A percentile compares a stretch with the other conserved stretches of the same genome.
Evolutionary conservation across 2,888 invertebrate genomes (phyloP).

Genomic region (Caenorhabditis sp.): DNA sequence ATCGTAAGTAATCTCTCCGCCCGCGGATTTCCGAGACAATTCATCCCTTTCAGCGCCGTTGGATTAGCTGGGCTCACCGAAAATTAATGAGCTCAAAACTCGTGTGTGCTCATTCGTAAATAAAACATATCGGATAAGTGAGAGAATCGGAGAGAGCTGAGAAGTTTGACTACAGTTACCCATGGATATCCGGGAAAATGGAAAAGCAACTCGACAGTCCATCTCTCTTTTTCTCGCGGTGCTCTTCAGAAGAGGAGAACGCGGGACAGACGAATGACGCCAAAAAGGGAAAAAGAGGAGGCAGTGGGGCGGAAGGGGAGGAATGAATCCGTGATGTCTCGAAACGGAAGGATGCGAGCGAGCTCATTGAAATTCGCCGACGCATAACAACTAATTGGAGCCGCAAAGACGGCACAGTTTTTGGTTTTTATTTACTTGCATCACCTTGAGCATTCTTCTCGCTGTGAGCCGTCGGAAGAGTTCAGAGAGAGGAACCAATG

Average conservation of each 20-base stretch:
- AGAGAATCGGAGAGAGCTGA: background rate
- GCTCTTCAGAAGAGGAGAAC: slow-evolving; percentile 5
- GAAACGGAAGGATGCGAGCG: slow-evolving; percentile 21
- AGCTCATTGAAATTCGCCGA: slow-evolving; percentile 37
- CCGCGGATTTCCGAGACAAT: too few relatives aligned
- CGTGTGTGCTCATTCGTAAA: background rate
- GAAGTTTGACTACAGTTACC: background rate
- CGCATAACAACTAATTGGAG: slow-evolving; percentile 45
- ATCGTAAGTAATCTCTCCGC: background rate
- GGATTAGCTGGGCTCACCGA: slow-evolving; percentile 1
- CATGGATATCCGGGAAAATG: background rate
- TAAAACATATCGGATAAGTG: background rate
- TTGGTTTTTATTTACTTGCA: slow-evolving; percentile 9
- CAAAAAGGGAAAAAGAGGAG: background rate
- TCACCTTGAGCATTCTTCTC: too few relatives aligned
- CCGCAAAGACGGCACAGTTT: background rate
- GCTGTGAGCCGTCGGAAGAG: too few relatives aligned
- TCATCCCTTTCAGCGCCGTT: too few relatives aligned
- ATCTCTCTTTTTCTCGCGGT: background rate
- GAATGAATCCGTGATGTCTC: slow-evolving; percentile 21
- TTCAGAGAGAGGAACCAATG: too few relatives aligned
- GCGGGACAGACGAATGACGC: background rate
- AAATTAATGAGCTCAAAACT: background rate
- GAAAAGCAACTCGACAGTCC: background rate
- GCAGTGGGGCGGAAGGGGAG: slow-evolving; percentile 16